Percentiles rank a stretch among this genome's conserved stretches.
Conservation (phyloP, 2,113 vertebrate genomes). For the Lipophrys pholis region DNA sequence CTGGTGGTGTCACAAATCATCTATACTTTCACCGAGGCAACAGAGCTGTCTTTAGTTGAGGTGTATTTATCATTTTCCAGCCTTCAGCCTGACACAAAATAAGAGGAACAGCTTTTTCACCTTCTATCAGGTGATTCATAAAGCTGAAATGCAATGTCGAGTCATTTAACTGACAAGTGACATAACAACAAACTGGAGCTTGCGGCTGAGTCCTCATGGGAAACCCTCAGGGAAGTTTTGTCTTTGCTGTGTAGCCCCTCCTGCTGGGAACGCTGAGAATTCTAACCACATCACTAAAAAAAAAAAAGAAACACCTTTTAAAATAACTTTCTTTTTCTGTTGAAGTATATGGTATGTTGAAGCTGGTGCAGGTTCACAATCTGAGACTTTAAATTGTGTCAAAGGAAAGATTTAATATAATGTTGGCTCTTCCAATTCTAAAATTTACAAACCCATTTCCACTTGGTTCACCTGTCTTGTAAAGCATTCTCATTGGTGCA, state of each 20-base stretch:
- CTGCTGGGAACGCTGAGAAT: constrained; percentile 60
- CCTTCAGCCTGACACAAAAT: not conserved
- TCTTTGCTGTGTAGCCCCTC: constrained; percentile 52
- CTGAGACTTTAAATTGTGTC: too few species aligned
- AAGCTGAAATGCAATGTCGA: not conserved
- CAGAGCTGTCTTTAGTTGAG: not conserved
- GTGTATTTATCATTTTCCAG: constrained; percentile 3
- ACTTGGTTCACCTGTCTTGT: too few species aligned
- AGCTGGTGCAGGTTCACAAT: too few species aligned
- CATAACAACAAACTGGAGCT: not conserved
- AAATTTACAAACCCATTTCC: too few species aligned
- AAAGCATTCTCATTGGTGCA: too few species aligned
- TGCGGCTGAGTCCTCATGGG: constrained; percentile 15
- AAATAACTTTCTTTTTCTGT: too few species aligned
- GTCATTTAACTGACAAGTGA: not conserved
- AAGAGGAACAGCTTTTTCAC: too few species aligned
- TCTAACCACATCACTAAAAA: not conserved
- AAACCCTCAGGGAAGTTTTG: not conserved
- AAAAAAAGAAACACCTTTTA: too few species aligned
- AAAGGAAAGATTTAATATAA: too few species aligned
- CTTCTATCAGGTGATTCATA: too few species aligned
- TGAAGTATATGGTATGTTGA: too few species aligned
- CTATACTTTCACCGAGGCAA: not conserved
- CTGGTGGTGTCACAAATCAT: not conserved
- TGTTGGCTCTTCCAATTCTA: too few species aligned